Base-by-base conservation (phyloP, 2,113 vertebrate genomes). In the Pituophis catenifer region DNA sequence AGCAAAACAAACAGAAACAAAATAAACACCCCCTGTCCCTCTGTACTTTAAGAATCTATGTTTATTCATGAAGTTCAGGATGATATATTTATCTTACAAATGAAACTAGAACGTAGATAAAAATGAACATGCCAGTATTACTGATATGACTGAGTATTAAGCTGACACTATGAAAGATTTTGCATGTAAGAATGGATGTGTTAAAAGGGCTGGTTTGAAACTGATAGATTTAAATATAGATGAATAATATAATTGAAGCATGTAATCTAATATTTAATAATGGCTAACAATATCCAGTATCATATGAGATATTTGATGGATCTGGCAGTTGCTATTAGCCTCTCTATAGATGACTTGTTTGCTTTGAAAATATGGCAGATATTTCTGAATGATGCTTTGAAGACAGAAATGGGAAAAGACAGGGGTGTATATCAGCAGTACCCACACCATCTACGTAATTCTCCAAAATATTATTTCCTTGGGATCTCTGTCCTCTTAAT, bases 1-100 rank as follows among this genome's bases (percentile, higher is more conserved):
- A 94, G 90, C 12, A 58, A 44, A 94, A 93, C 94, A 94, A 93
- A 81, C n/a, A 81, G 2, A 44, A 38, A 81, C 75, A 44, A 81
- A 81, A 81, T 44, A 81, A 81, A 38, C 70, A 81, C 33, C 75
- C 33, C 17, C 75, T 21, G 33, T 17, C 75, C 33, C 33, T 81
- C 75, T 95, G 93, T 48, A n/a, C 94, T 95, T 52, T 94, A 92
- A 93, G 38, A 58, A 92, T 54, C 53, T 89, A 53, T 48, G 91
- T 95, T 94, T 29, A 54, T 96, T 95, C 91, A 95, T 95, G 93
- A 81, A 95, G 94, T 91, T 93, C 93, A 95, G 94, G 96, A 92
- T 97, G 92, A 97, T 92, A 85, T 95, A 92, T 89, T 93, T 89
- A 50, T 6, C 92, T 94, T 91, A 93, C 95, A 95, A 94, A 95